phyloP scores from a whole-genome alignment of 2,113 vertebrate species.

The Pseudopodoces humilis region DNA sequence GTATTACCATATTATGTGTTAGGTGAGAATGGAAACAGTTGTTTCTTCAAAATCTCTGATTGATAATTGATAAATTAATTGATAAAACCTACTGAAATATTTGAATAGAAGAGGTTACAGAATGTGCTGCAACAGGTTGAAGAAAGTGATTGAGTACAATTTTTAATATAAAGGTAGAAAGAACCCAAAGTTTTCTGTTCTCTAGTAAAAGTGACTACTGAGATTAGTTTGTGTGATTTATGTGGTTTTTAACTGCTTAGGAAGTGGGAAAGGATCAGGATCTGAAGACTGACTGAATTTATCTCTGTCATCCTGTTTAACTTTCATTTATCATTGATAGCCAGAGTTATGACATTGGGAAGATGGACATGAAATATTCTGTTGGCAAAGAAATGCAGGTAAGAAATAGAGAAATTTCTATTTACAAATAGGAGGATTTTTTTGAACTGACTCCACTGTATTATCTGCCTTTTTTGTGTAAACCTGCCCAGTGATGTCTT shows the following conservation, averaged over 20 bases:
- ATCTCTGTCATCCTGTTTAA: background rate
- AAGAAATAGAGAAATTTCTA: constrained; percentile 32
- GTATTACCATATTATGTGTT: background rate
- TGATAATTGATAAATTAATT: background rate
- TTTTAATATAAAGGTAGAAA: background rate
- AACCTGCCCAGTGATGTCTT: background rate
- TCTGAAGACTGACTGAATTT: background rate
- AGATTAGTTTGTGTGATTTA: background rate
- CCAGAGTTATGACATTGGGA: constrained; percentile 91
- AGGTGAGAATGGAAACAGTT: background rate
- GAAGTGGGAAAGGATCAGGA: background rate
- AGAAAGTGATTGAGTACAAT: background rate
- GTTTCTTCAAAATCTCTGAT: background rate
- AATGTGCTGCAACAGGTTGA: background rate
- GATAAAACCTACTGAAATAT: background rate
- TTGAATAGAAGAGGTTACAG: background rate
- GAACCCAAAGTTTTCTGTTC: background rate
- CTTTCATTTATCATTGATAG: constrained; percentile 66
- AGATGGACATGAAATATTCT: constrained; percentile 74
- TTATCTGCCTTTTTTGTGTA: background rate
- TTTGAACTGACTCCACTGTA: background rate
- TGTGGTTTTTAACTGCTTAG: background rate
- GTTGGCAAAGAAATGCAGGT: constrained; percentile 82
- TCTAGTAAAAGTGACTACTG: background rate
- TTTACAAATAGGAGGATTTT: background rate